These are phyloP conservation scores for Luperina nickerlii DNA, from an alignment of 2,888 invertebrate genomes.

Conservation along the genomic window DNA sequence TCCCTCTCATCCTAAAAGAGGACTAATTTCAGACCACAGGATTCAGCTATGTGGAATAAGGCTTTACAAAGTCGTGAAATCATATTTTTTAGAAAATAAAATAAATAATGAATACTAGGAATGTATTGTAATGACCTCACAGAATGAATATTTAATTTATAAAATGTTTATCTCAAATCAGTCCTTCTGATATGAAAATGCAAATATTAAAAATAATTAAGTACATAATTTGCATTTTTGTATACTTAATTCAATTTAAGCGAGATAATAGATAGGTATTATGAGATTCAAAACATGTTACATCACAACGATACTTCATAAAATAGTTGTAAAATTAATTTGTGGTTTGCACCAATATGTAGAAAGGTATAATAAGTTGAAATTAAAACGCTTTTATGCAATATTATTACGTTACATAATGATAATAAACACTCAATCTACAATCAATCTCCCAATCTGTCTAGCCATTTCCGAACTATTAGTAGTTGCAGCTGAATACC, in stretches of 20 bases:
- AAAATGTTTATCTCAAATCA: not conserved
- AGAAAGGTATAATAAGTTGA: not conserved
- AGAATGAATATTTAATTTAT: conserved; percentile 2
- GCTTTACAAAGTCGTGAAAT: not conserved
- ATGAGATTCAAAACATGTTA: conserved; percentile 5
- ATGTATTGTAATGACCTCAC: conserved; percentile 13
- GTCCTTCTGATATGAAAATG: conserved; percentile 5
- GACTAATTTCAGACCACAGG: not conserved
- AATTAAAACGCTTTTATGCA: conserved; percentile 1
- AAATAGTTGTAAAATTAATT: not conserved
- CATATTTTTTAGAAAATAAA: not conserved
- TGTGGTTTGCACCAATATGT: not conserved
- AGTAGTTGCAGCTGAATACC: not conserved
- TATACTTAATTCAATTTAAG: not conserved
- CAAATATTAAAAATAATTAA: conserved; percentile 5
- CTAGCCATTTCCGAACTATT: not conserved
- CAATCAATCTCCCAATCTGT: not conserved
- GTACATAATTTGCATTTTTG: conserved; percentile 14
- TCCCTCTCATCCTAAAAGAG: not conserved
- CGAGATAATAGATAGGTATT: not conserved
- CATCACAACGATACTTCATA: not conserved
- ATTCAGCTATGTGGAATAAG: not conserved
- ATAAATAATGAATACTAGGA: conserved; percentile 4
- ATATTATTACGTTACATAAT: not conserved
- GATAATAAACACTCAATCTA: not conserved